These are phyloP conservation scores for Anadara kagoshimensis DNA, from an alignment of 1,140 invertebrate genomes.

Conservation along the genomic window DNA sequence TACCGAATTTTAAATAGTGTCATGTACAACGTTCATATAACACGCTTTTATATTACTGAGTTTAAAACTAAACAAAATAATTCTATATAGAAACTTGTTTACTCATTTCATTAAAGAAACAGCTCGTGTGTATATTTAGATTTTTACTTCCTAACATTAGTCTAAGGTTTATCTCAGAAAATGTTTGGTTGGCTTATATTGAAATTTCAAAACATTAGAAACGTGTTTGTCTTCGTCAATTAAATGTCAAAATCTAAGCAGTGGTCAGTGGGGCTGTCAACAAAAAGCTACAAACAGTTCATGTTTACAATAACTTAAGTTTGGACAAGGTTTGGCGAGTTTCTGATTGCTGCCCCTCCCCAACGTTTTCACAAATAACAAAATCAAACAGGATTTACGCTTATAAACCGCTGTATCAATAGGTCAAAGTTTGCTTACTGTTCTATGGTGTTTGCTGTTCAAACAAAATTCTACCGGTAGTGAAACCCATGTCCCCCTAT, in stretches of 20 bases:
- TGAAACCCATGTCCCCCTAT: no score
- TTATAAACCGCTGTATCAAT: constrained; percentile 25
- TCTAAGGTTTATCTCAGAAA: not conserved
- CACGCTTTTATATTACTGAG: no score
- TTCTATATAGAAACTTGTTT: no score
- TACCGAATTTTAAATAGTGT: no score
- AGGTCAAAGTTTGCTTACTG: constrained; percentile 20
- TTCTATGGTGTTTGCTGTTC: not conserved
- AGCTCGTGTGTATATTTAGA: no score
- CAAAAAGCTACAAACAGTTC: constrained; percentile 12
- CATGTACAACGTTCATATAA: no score
- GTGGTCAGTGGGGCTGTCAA: constrained; percentile 18
- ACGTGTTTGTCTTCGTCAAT: not conserved
- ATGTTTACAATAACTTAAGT: not conserved
- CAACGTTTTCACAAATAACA: constrained; percentile 32
- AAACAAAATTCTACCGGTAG: no score
- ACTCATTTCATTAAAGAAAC: no score
- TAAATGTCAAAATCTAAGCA: not conserved
- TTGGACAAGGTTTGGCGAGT: constrained; percentile 6
- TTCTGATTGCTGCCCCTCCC: constrained; percentile 24
- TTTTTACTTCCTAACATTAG: no score
- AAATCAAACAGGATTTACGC: constrained; percentile 39
- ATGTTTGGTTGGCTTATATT: not conserved
- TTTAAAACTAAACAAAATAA: no score
- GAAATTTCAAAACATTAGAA: not conserved